These are phyloP conservation scores for Acleris holmiana DNA, from an alignment of 2,888 invertebrate species.

Conservation along the genomic window DNA sequence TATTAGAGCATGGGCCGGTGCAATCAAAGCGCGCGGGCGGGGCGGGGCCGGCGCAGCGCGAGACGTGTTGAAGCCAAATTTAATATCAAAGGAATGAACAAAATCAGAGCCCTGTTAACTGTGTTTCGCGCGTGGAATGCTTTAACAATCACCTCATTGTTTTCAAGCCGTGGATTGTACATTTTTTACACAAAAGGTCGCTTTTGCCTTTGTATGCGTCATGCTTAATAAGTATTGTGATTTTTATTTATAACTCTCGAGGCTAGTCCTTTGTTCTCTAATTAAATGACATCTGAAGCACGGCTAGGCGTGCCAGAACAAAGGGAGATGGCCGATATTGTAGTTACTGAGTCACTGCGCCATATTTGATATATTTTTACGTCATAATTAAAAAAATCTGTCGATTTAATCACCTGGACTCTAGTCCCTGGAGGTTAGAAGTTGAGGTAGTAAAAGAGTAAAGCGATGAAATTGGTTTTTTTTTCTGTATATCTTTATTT, in stretches of 20 bases:
- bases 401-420: too few relatives aligned
- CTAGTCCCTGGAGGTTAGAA: too few relatives aligned
- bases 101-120: constrained; percentile 46
- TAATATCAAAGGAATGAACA: constrained; percentile 55
- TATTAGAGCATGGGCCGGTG: constrained; percentile 45
- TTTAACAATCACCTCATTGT: constrained; percentile 42
- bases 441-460: too few relatives aligned
- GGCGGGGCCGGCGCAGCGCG: constrained; percentile 23
- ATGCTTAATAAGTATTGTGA: not conserved
- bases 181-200: constrained; percentile 30
- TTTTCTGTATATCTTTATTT: too few relatives aligned
- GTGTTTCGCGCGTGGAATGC: constrained; percentile 40
- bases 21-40: constrained; percentile 54
- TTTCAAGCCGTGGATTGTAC: constrained; percentile 17
- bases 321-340: too few relatives aligned
- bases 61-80: constrained; percentile 60
- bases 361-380: too few relatives aligned
- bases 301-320: too few relatives aligned
- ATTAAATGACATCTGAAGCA: too few relatives aligned
- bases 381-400: too few relatives aligned
- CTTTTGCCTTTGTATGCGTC: constrained; percentile 4
- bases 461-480: too few relatives aligned
- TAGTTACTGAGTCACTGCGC: too few relatives aligned
- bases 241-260: constrained; percentile 17
- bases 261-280: not conserved